These are phyloP conservation scores for Minunthozetes semirufus DNA, from an alignment of 2,888 invertebrate genomes.

Conservation along the genomic window DNA sequence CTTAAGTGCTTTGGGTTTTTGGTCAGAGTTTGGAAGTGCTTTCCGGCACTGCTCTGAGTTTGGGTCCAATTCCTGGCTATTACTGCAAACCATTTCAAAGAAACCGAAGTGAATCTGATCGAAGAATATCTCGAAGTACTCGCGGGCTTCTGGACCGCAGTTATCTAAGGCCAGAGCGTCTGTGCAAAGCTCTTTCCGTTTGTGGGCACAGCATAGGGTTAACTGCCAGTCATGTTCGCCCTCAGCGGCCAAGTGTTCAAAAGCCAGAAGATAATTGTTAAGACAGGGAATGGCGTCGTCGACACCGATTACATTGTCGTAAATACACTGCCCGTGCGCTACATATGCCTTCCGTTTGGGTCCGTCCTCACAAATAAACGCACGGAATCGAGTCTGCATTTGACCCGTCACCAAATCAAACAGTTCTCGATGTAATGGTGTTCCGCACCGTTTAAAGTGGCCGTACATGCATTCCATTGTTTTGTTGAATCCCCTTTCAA, in stretches of 20 bases:
- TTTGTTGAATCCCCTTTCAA: conserved; percentile 35
- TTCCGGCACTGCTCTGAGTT: conserved; percentile 7
- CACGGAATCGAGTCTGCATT: conserved; percentile 22
- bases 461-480: conserved; percentile 34
- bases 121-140: conserved; percentile 30
- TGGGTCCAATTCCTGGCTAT: not conserved
- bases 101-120: conserved; percentile 33
- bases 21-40: conserved; percentile 11
- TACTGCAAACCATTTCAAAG: conserved; percentile 15
- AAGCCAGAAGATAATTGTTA: conserved; percentile 33
- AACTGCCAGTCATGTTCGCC: not conserved
- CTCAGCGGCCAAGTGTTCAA: conserved; percentile 25
- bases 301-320: conserved; percentile 29
- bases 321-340: conserved; percentile 16
- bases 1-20: conserved; percentile 10
- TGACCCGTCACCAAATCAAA: conserved; percentile 35
- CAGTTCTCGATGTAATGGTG: conserved; percentile 36
- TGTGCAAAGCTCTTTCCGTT: conserved; percentile 25
- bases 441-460: conserved; percentile 34
- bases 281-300: conserved; percentile 32
- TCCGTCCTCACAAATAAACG: conserved; percentile 28
- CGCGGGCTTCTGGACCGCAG: conserved; percentile 27
- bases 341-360: conserved; percentile 1
- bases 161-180: not conserved
- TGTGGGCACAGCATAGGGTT: conserved; percentile 31